Conservation (phyloP, 2,797 vertebrate genomes). For the Enteromius fasciolatus region DNA sequence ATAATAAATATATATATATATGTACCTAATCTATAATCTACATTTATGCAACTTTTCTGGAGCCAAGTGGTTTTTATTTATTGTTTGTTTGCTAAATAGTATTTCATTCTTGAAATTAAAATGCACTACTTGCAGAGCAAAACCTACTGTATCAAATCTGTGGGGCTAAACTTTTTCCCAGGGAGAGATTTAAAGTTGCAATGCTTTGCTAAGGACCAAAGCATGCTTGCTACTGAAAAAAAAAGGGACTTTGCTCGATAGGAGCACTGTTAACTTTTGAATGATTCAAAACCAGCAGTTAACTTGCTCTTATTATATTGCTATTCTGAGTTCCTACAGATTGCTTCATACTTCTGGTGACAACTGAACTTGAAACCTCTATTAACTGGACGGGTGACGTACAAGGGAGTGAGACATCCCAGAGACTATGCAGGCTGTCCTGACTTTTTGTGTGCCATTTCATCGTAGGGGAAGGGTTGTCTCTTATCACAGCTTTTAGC, state of each 20-base stretch:
- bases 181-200: background rate
- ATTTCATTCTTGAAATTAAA: background rate
- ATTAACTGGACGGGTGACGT: background rate
- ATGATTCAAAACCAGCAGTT: background rate
- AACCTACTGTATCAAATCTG: background rate
- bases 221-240: background rate
- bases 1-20: too few species aligned
- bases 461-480: background rate
- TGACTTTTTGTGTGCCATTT: background rate
- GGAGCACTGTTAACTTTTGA: background rate
- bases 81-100: background rate
- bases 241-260: background rate
- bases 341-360: background rate
- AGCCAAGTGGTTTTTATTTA: background rate
- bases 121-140: background rate
- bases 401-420: background rate
- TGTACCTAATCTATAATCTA: too few species aligned
- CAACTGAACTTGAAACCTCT: background rate
- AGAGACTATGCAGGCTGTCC: background rate
- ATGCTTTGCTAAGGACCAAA: background rate
- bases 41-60: background rate
- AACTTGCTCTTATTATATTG: background rate
- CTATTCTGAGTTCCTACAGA: background rate
- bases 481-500: background rate
- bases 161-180: background rate